phyloP scores from a whole-genome alignment of 2,797 vertebrate genomes.

The Sciaenops ocellatus region DNA sequence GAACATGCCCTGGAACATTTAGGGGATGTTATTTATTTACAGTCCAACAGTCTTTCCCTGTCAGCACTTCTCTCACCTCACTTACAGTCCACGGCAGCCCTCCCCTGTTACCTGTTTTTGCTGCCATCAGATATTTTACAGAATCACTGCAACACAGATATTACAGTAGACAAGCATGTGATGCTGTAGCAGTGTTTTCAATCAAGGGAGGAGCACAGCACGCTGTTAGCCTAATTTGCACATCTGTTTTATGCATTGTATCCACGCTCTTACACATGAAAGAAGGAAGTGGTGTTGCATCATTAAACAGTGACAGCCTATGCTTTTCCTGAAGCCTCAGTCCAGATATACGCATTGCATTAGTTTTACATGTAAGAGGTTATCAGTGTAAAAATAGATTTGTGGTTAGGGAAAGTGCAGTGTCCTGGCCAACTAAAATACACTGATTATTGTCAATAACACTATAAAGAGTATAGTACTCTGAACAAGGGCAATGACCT shows the following conservation, averaged over 20 bases:
- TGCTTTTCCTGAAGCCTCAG: slow-evolving; percentile 13
- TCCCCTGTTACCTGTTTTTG: slow-evolving; percentile 39
- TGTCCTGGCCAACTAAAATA: background rate
- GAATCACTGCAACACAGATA: slow-evolving; percentile 25
- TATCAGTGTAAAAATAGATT: slow-evolving; percentile 9
- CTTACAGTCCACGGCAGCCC: slow-evolving; percentile 25
- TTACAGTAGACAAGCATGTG: slow-evolving; percentile 6
- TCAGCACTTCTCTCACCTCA: slow-evolving; percentile 68
- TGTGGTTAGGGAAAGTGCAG: background rate
- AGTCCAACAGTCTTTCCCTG: slow-evolving; percentile 48
- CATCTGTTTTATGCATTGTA: slow-evolving; percentile 10
- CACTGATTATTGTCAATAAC: background rate
- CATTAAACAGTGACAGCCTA: background rate
- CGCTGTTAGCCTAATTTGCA: background rate
- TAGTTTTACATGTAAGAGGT: background rate
- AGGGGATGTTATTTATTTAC: slow-evolving; percentile 62
- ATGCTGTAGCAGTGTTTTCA: slow-evolving; percentile 8
- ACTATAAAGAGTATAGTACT: background rate
- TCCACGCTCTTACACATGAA: background rate
- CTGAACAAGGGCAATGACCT: background rate
- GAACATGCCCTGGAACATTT: slow-evolving; percentile 58
- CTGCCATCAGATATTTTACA: slow-evolving; percentile 35
- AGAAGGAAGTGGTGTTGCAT: background rate
- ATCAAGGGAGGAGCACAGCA: background rate
- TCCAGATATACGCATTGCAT: slow-evolving; percentile 5